phyloP scores from a whole-genome alignment of 2,888 invertebrate species.

The Brachyptera putata region DNA sequence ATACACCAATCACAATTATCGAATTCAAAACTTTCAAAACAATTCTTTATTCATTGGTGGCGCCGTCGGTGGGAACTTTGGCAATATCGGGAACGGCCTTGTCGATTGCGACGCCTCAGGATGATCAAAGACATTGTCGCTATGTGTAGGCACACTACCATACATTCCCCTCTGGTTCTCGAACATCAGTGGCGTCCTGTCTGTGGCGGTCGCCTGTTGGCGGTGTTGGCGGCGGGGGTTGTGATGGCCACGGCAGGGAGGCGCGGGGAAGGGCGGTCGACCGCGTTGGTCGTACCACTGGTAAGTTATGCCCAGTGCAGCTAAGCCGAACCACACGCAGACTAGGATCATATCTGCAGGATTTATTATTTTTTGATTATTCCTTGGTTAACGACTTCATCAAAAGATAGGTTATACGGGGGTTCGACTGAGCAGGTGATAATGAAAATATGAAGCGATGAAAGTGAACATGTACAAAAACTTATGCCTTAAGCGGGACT shows the following conservation, averaged over 20 bases:
- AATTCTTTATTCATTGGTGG: no score
- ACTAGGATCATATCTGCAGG: conserved; percentile 57
- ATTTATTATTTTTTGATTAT: no score
- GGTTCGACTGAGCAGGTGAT: no score
- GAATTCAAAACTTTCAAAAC: no score
- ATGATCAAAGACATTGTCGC: background rate
- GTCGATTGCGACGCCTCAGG: background rate
- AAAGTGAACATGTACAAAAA: no score
- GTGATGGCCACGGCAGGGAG: conserved; percentile 34
- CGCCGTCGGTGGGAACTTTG: background rate
- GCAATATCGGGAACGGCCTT: background rate
- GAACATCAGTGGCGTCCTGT: conserved; percentile 22
- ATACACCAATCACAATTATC: no score
- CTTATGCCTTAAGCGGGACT: no score
- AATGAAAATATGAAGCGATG: no score
- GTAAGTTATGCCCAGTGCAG: conserved; percentile 50
- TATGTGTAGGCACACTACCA: conserved; percentile 2
- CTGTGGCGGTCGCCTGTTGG: no score
- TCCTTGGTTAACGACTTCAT: no score
- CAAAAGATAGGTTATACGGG: no score
- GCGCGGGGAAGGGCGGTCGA: conserved; percentile 61
- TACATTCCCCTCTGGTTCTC: conserved; percentile 15
- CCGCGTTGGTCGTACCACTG: conserved; percentile 55
- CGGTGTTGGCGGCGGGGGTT: background rate
- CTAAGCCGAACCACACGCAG: conserved; percentile 53